Percentiles rank a stretch among this genome's conserved stretches.
Conservation (phyloP, 2,888 invertebrate species). For the Metacarcinus magister region DNA sequence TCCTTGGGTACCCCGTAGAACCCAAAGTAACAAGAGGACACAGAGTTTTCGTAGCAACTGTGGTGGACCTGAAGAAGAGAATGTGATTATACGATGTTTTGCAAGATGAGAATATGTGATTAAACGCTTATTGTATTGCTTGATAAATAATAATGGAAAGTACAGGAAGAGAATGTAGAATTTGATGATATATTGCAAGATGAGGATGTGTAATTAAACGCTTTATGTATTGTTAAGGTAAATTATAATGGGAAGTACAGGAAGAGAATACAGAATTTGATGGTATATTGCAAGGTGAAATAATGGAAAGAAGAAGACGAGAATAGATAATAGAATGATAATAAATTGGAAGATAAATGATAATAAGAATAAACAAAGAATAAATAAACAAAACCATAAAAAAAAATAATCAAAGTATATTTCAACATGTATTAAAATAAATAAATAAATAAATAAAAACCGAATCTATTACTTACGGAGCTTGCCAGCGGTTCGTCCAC, state of each 20-base stretch:
- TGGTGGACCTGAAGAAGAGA: neutral
- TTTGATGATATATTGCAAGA: too few relatives aligned
- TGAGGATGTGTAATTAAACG: too few relatives aligned
- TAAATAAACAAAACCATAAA: neutral
- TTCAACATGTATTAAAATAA: neutral
- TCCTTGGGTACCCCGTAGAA: slow-evolving; percentile 79
- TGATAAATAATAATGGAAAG: too few relatives aligned
- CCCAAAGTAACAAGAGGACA: slow-evolving; percentile 75
- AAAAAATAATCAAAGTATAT: neutral
- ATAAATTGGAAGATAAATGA: neutral
- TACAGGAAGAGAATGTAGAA: too few relatives aligned
- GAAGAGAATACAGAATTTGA: too few relatives aligned
- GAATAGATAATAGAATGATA: neutral
- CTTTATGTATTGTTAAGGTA: too few relatives aligned
- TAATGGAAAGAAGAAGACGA: too few relatives aligned
- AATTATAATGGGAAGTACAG: too few relatives aligned
- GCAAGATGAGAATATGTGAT: too few relatives aligned
- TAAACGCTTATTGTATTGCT: too few relatives aligned
- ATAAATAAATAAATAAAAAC: neutral
- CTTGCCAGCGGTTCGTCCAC: slow-evolving; percentile 92
- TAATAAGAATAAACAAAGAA: neutral
- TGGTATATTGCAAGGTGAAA: too few relatives aligned
- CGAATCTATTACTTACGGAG: slow-evolving; percentile 86
- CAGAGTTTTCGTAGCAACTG: slow-evolving; percentile 72
- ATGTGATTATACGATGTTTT: too few relatives aligned